Base-by-base conservation (phyloP, 2,888 invertebrate genomes). In the Pseudoips prasinana region DNA sequence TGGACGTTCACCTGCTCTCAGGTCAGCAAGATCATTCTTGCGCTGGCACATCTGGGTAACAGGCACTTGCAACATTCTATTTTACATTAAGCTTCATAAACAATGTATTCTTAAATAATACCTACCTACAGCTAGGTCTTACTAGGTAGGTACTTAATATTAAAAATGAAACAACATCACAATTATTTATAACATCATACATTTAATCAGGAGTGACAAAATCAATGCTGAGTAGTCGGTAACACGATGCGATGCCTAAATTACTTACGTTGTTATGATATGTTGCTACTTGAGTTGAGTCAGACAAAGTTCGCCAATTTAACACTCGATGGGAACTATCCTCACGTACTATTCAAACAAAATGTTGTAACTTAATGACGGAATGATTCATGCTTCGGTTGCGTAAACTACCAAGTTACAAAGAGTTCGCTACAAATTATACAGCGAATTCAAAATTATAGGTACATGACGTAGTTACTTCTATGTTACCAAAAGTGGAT, bases 301-400 rank as follows among this genome's bases (percentile, higher is more conserved):
- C 2, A 20, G n/a, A 7, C 7, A n/a, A n/a, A 20, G n/a, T n/a
- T 29, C 19, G 42, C 35, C 28, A 35, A 51, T 41, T 39, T 45
- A 23, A 42, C 41, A 40, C 40, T 24, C 42, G 39, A 47, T 46
- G 40, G 46, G 39, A 51, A 49, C 34, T 39, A 44, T 40, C 31
- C 37, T 34, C 46, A 42, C 34, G 54, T 44, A 48, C 26, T 25
- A 49, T 46, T 43, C 35, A 47, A 54, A 53, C 46, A 33, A 51
- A 48, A 55, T 59, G 50, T 52, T 54, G 57, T 52, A 61, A 58
- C 57, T 47, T 48, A 58, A 47, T 51, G 46, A 49, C 46, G 47
- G 46, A 30, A 49, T 73, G 73, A 74, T 54, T 74, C 73, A 75
- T 57, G 46, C 49, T 55, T 41, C 32, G 46, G 33, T 73, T 75